Base-by-base conservation (phyloP, 2,888 invertebrate genomes). In the Cephus pulcher region DNA sequence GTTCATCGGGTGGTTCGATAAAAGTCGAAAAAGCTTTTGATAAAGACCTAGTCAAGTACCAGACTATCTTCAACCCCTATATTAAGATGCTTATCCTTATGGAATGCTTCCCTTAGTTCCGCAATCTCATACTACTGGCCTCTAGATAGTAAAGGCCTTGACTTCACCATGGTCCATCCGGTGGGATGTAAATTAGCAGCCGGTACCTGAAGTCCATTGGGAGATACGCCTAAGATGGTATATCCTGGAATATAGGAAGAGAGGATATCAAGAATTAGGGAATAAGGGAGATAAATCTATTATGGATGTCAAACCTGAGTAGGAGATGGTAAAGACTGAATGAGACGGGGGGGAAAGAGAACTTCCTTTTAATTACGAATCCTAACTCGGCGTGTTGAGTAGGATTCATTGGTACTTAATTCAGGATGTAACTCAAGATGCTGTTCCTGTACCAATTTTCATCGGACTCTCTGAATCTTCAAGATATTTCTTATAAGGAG, bases 361-460 rank as follows among this genome's bases (percentile, higher is more conserved):
- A 33, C 71, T 73, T 37, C 37, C 68, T 75, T 56, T 75, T 75
- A 78, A 74, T 75, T 70, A 40, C 75, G 33, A 78, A 35, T 78
- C 68, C 77, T 68, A 69, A 12, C 74, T 35, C 77, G n/a, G 74
- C 70, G 33, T 71, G 75, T 75, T 70, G 34, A 78, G 75, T 75
- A 70, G 71, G 69, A 75, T 78, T 75, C 75, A 75, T 78, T 70
- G 37, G n/a, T 32, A 35, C 32, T 11, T 71, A 34, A 34, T 12
- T 71, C 32, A 30, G 6, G 12, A 33, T 34, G 71, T 33, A 34
- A 34, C 12, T 71, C 32, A 32, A 6, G 33, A 33, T 34, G 71
- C 23, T 56, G 23, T 71, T 32, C 32, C 34, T 15, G 34, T 34
- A 32, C 32, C 34, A 32, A 71, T 71, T 71, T n/a, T 71, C 71